Conservation (phyloP, 2,113 vertebrate species). For the Bufo gargarizans region DNA sequence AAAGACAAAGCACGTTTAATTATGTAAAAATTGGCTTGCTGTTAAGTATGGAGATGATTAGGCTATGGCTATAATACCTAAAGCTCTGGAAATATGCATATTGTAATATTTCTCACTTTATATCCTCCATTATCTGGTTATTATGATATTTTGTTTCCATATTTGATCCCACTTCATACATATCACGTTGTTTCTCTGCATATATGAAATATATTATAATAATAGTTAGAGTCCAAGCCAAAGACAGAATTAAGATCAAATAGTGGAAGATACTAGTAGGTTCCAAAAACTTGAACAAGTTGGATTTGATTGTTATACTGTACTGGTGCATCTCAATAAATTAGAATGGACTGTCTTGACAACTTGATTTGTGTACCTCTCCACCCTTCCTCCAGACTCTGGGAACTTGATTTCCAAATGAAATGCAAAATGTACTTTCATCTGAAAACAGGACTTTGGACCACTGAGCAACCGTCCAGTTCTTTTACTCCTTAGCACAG, state of each 20-base stretch:
- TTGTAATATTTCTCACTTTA: constrained; percentile 20
- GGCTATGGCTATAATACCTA: neutral
- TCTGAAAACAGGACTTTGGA: too few species aligned
- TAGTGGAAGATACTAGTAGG: neutral
- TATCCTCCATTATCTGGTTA: neutral
- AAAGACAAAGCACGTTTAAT: neutral
- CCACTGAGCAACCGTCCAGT: too few species aligned
- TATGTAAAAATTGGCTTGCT: neutral
- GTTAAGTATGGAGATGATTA: neutral
- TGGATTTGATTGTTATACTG: too few species aligned
- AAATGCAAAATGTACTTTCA: too few species aligned
- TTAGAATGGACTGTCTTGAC: too few species aligned
- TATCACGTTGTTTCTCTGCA: neutral
- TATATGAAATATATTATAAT: constrained; percentile 31
- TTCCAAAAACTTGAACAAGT: too few species aligned
- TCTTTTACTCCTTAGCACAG: too few species aligned
- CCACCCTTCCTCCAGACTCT: too few species aligned
- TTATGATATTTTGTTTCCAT: constrained; percentile 1
- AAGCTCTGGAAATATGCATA: neutral
- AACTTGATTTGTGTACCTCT: too few species aligned
- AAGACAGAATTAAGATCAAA: neutral
- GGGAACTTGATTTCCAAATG: too few species aligned
- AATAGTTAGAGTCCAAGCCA: neutral
- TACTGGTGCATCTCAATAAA: too few species aligned
- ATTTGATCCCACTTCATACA: constrained; percentile 27